Evolutionary conservation across 2,113 vertebrate genomes (phyloP).

Genomic region (Corynorhinus townsendii): DNA sequence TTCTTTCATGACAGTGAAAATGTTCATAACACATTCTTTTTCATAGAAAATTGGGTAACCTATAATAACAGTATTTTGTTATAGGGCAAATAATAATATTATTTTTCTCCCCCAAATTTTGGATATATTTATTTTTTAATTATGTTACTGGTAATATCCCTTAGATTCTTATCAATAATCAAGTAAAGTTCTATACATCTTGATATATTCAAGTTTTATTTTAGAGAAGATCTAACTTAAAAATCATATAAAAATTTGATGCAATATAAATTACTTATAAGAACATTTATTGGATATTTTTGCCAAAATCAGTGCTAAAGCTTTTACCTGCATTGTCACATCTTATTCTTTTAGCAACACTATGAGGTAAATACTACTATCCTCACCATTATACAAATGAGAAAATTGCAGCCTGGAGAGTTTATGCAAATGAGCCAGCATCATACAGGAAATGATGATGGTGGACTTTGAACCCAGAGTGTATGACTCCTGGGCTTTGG

Average conservation of each 20-base stretch:
- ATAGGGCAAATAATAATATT: background rate
- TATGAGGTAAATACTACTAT: background rate
- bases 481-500: background rate
- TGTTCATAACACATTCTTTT: background rate
- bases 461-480: background rate
- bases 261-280: background rate
- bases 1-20: background rate
- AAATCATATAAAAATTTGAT: background rate
- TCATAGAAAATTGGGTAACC: background rate
- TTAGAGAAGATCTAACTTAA: background rate
- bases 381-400: background rate
- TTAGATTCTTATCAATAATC: conserved; percentile 1
- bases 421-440: background rate
- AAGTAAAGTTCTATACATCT: background rate
- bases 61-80: background rate
- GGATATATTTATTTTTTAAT: background rate
- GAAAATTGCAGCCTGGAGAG: background rate
- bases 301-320: background rate
- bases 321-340: background rate
- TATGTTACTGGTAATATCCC: background rate
- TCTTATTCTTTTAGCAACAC: background rate
- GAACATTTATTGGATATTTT: background rate
- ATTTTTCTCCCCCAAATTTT: background rate
- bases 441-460: background rate
- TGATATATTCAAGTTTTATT: conserved; percentile 1